A percentile compares a stretch with the other conserved stretches of the same genome.
These are phyloP conservation scores for Chlorops oryzae DNA, from an alignment of 1,140 invertebrate genomes.

Conservation along the genomic window DNA sequence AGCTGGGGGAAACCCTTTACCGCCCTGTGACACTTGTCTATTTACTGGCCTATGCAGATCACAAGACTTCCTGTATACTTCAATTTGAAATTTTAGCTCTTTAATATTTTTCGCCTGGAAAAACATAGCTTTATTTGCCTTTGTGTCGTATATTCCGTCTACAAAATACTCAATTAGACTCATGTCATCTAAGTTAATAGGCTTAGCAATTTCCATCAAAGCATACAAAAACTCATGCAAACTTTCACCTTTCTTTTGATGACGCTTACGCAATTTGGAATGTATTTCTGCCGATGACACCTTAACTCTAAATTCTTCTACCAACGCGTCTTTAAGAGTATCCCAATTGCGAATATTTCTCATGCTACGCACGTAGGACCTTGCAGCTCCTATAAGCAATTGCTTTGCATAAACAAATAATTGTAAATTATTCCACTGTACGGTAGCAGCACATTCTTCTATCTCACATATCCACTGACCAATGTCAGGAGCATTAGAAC, in stretches of 20 bases:
- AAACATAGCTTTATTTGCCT: conserved; percentile 10
- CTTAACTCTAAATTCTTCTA: conserved; percentile 7
- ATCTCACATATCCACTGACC: no score
- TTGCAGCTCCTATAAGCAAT: conserved; percentile 6
- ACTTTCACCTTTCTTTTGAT: no score
- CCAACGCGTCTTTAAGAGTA: not conserved
- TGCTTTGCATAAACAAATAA: conserved; percentile 13
- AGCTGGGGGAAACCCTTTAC: not conserved
- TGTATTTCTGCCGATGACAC: conserved; percentile 5
- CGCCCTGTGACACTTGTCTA: no score
- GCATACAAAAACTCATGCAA: no score
- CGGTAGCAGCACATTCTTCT: no score
- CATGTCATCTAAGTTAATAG: no score
- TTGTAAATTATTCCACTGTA: conserved; percentile 5
- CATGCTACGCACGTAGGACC: conserved; percentile 1
- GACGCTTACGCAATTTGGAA: no score
- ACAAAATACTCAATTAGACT: no score
- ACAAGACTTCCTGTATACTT: conserved; percentile 2
- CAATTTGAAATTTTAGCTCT: conserved; percentile 6
- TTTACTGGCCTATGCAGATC: not conserved
- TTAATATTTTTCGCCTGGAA: conserved; percentile 8
- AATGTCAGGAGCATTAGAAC: no score
- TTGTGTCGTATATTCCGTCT: no score
- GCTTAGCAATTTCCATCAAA: no score
- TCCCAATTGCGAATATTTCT: conserved; percentile 8